Percentiles rank a stretch among this genome's conserved stretches.
Conservation (phyloP, 1,140 invertebrate species). For the Asbolus verrucosus region DNA sequence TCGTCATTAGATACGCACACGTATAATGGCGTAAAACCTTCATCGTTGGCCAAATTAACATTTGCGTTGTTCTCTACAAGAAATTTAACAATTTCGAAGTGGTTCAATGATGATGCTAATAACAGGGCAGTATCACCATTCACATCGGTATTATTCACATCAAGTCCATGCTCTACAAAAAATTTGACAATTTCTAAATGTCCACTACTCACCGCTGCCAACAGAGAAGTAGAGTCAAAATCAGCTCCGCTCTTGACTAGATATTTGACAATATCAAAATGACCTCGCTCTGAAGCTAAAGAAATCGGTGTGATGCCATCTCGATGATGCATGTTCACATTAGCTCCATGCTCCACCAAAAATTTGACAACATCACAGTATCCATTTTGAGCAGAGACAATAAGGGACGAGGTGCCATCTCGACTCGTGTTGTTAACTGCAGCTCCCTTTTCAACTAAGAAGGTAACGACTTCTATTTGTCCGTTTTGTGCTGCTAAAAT, state of each 20-base stretch:
- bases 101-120: too few species aligned
- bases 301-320: too few species aligned
- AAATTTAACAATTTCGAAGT: too few species aligned
- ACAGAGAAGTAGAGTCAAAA: not conserved
- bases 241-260: not conserved
- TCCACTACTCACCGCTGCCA: not conserved
- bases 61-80: too few species aligned
- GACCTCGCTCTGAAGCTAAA: too few species aligned
- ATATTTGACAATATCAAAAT: constrained; percentile 1
- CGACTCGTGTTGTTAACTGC: not conserved
- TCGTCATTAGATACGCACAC: not conserved
- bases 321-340: not conserved
- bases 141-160: not conserved
- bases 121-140: not conserved
- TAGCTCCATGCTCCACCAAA: not conserved
- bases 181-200: constrained; percentile 1
- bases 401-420: not conserved
- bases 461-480: not conserved
- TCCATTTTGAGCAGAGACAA: not conserved
- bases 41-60: not conserved
- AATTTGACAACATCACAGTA: not conserved
- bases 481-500: not conserved
- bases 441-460: not conserved
- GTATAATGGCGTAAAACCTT: not conserved
- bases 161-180: not conserved